A percentile compares a stretch with the other conserved stretches of the same genome.
Evolutionary conservation across 92 coral and sea anemone genomes (phyloP).

Genomic region (Epizoanthus rinbou): DNA sequence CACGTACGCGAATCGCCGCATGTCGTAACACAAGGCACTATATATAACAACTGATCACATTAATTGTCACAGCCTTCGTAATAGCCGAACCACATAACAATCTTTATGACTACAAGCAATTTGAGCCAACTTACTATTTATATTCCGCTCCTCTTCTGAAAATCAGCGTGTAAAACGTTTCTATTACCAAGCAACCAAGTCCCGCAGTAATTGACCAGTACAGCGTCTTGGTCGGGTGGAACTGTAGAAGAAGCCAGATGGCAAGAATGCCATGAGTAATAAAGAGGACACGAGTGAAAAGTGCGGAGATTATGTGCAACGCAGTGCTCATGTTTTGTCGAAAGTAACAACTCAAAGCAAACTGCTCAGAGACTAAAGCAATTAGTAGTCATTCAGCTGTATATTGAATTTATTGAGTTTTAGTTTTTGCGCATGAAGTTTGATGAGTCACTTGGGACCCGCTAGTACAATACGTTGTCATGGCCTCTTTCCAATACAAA

Average conservation of each 20-base stretch:
- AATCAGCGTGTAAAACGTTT: conserved; percentile 32
- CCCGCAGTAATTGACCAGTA: conserved; percentile 24
- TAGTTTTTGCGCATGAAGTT: not conserved
- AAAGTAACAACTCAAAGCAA: not conserved
- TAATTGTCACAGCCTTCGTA: too few species aligned
- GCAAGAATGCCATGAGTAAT: conserved; percentile 29
- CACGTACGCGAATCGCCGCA: too few species aligned
- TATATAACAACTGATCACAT: too few species aligned
- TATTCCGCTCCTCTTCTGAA: conserved; percentile 37
- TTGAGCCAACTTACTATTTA: conserved; percentile 32
- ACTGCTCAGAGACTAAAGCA: not conserved
- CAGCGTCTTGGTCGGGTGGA: not conserved
- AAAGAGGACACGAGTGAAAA: conserved; percentile 28
- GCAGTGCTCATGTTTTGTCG: conserved; percentile 1
- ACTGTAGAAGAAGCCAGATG: conserved; percentile 26
- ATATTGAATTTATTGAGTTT: not conserved
- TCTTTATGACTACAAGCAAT: too few species aligned
- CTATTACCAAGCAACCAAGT: conserved; percentile 18
- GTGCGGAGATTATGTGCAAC: conserved; percentile 10
- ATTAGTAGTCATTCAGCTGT: conserved; percentile 26
- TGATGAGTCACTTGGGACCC: conserved; percentile 19
- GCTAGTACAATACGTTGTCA: not conserved
- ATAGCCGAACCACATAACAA: too few species aligned
- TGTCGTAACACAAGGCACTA: too few species aligned
- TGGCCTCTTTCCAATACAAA: not conserved